Conservation (phyloP, 2,113 vertebrate species). For the Aphyosemion australe region DNA sequence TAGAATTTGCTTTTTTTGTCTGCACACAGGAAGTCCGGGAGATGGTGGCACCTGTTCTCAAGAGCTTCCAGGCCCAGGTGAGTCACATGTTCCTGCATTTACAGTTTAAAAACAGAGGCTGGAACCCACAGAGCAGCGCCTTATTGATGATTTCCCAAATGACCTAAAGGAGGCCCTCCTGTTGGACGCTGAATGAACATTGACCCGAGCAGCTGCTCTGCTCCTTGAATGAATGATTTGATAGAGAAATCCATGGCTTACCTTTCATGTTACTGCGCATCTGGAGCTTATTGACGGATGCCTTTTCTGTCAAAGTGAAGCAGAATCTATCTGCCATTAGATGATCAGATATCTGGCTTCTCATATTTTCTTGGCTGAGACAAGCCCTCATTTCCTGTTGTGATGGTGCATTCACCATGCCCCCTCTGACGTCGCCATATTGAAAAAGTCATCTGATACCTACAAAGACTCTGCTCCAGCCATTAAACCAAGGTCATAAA, state of each 20-base stretch:
- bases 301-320: constrained; percentile 81
- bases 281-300: constrained; percentile 78
- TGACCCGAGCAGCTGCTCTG: constrained; percentile 25
- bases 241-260: constrained; percentile 57
- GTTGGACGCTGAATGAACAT: constrained; percentile 24
- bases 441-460: constrained; percentile 83
- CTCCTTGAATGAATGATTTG: constrained; percentile 43
- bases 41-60: constrained; percentile 89
- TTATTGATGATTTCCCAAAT: constrained; percentile 21
- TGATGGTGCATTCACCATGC: constrained; percentile 72
- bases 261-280: constrained; percentile 67
- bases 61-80: constrained; percentile 90
- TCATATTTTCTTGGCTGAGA: constrained; percentile 78
- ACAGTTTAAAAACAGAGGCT: constrained; percentile 2
- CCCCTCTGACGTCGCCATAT: constrained; percentile 77
- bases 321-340: constrained; percentile 81
- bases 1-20: constrained; percentile 52
- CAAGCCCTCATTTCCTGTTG: constrained; percentile 80
- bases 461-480: constrained; percentile 72
- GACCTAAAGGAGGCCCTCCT: constrained; percentile 27
- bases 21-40: constrained; percentile 85
- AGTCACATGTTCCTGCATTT: constrained; percentile 52
- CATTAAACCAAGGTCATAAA: constrained; percentile 85
- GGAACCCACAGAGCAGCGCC: constrained; percentile 2
- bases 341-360: constrained; percentile 80